Base-by-base conservation (phyloP, 2,888 invertebrate species). In the Pharmacophagus antenor region DNA sequence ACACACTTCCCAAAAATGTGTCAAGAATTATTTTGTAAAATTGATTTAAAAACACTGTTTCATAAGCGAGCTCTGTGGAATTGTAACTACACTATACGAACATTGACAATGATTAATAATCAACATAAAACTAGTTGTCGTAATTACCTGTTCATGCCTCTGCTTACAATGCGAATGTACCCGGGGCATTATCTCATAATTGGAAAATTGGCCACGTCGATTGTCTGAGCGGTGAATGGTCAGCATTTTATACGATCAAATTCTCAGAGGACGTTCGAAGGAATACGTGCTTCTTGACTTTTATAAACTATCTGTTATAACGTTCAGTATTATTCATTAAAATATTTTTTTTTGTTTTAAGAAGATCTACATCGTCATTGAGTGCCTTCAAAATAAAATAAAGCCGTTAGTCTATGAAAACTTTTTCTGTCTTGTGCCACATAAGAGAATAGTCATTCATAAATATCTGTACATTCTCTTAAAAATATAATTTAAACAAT, bases 161-260 rank as follows among this genome's bases (percentile, higher is more conserved):
- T n/a, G n/a, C n/a, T n/a, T n/a, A 3, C n/a, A 37, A n/a, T n/a
- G 15, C n/a, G n/a, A 21, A 22, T 17, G 17, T 25, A 25, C 21
- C 48, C 22, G 47, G 22, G n/a, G 37, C 6, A 37, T 37, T 37
- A 37, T n/a, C n/a, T n/a, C 4, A 47, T 52, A 47, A 58, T 58
- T 58, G 52, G 52, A 58, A 58, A 58, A 52, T 52, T 18, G 52
- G 25, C 18, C 4, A 20, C 27, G 22, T 46, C 8, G 47, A 47
- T 25, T 37, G 18, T 52, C 46, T 22, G 25, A 46, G 37, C 47
- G 47, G 48, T 53, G 25, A 52, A 37, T 37, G 47, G 48, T 53
- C 53, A 53, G 58, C 47, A 47, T 48, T 21, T 58, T 47, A 23
- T 21, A 53, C 23, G 25, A 47, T 20, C 23, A 18, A 41, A 58